A percentile compares a stretch with the other conserved stretches of the same genome.
Conservation (phyloP, 2,797 vertebrate genomes). For the Rhinatrema bivittatum region DNA sequence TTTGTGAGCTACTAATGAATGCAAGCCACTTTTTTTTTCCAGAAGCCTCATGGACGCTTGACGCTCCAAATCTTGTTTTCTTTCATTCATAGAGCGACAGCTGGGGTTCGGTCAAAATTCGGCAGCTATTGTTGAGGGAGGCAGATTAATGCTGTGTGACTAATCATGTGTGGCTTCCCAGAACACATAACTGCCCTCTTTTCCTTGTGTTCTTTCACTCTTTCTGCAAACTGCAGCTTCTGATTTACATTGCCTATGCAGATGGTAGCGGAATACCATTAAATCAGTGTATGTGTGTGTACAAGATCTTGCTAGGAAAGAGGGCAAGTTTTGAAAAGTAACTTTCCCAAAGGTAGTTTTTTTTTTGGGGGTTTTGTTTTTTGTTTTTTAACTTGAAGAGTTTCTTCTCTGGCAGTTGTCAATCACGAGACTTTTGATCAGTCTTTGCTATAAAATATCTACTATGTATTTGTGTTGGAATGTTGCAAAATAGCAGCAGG, state of each 20-base stretch:
- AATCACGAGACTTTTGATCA: too few species aligned
- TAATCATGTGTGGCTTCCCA: slow-evolving; percentile 96
- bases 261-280: slow-evolving; percentile 49
- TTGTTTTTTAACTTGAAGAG: too few species aligned
- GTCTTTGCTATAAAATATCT: too few species aligned
- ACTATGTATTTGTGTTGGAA: too few species aligned
- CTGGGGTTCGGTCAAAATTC: slow-evolving; percentile 91
- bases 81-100: slow-evolving; percentile 90
- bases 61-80: slow-evolving; percentile 91
- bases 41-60: slow-evolving; percentile 77
- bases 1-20: slow-evolving; percentile 78
- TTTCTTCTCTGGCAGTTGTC: too few species aligned
- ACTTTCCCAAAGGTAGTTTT: too few species aligned
- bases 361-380: too few species aligned
- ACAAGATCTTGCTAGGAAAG: slow-evolving; percentile 11
- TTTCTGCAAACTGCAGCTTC: slow-evolving; percentile 18
- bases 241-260: slow-evolving; percentile 49
- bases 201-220: slow-evolving; percentile 35
- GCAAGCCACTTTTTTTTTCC: slow-evolving; percentile 57
- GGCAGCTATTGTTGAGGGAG: slow-evolving; percentile 81
- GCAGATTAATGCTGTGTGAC: slow-evolving; percentile 96
- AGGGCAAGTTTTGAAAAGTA: slow-evolving; percentile 12
- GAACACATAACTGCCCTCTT: slow-evolving; percentile 65
- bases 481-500: too few species aligned
- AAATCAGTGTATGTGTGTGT: slow-evolving; percentile 26